Evolutionary conservation across 2,888 invertebrate genomes (phyloP), one percentile per base, ranked within the genome.

Genomic region (Tanypteryx hageni): DNA sequence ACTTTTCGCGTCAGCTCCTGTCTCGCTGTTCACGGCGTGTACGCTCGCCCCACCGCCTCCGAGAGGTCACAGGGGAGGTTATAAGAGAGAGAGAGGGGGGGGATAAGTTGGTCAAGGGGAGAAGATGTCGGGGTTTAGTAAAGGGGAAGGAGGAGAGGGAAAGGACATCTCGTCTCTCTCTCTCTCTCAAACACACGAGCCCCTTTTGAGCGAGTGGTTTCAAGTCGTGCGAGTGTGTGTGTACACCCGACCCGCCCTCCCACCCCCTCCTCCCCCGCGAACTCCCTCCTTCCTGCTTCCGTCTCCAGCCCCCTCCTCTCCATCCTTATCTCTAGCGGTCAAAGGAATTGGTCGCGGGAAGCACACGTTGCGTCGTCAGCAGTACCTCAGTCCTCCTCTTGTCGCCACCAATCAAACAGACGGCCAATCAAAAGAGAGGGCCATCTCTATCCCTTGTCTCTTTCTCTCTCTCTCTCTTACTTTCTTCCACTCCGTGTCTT

Each of bases 21-120:
- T 18, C 22, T 22, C 68, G 68, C 8, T 68, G 68, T 9, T 68
- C n/a, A 68, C 9, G 68, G 68, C 68, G 68, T n/a, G 68, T 68
- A 22, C 44, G 44, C 5, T 44, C 44, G 44, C 44, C 44, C 44
- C 44, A 44, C 68, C 68, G 9, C 68, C 22, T 76, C 18, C 76
- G 76, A 76, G 27, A 14, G 76, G 76, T 76, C 76, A 27, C 27
- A 14, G 27, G 76, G 27, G 76, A 76, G 68, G 68, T 18, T 11
- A 76, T 27, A n/a, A n/a, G n/a, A 22, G 68, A n/a, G 44, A 44
- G 5, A 44, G 44, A 44, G 44, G 44, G 3, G 18, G 9, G 3
- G 18, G 9, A 68, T 76, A 76, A 76, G 76, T 76, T 76, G 76
- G 76, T 76, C 76, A 76, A 76, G 76, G 22, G 76, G 27, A 44